Conservation (phyloP, 2,797 vertebrate genomes). For the Pseudocheirus occidentalis region DNA sequence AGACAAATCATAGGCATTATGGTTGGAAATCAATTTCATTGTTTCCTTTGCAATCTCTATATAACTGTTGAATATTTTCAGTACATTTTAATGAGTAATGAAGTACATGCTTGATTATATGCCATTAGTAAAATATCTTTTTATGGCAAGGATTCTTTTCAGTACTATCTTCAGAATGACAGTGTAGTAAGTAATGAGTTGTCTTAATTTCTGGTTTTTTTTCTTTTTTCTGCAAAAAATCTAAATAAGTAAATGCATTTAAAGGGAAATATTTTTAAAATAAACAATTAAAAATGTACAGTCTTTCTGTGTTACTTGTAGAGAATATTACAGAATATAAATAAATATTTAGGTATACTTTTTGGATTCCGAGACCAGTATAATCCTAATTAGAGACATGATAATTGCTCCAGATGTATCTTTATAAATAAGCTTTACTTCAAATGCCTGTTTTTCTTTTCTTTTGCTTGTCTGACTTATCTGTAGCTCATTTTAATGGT, state of each 20-base stretch:
- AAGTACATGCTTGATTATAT: constrained; percentile 60
- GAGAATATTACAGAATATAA: constrained; percentile 69
- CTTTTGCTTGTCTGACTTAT: not conserved
- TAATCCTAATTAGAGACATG: constrained; percentile 65
- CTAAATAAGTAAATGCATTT: constrained; percentile 47
- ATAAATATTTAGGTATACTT: constrained; percentile 53
- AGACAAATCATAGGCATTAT: constrained; percentile 56
- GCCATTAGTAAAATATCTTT: constrained; percentile 44
- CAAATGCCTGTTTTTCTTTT: not conserved
- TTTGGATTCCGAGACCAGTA: constrained; percentile 33
- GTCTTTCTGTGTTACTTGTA: constrained; percentile 69
- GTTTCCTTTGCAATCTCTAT: constrained; percentile 57
- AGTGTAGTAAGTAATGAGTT: not conserved
- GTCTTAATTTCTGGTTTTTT: not conserved
- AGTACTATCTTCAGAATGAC: constrained; percentile 14
- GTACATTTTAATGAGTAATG: constrained; percentile 52
- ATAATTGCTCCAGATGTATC: not conserved
- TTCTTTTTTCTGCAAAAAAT: constrained; percentile 24
- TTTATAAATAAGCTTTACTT: constrained; percentile 23
- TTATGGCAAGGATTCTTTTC: constrained; percentile 30
- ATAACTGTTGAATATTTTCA: constrained; percentile 44
- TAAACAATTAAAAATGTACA: constrained; percentile 68
- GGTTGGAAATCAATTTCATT: constrained; percentile 69
- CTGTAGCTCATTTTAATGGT: not conserved
- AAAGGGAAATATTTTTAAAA: constrained; percentile 72